These are phyloP conservation scores for Drosophila macrospina DNA, from an alignment of 2,888 invertebrate genomes.

Conservation along the genomic window DNA sequence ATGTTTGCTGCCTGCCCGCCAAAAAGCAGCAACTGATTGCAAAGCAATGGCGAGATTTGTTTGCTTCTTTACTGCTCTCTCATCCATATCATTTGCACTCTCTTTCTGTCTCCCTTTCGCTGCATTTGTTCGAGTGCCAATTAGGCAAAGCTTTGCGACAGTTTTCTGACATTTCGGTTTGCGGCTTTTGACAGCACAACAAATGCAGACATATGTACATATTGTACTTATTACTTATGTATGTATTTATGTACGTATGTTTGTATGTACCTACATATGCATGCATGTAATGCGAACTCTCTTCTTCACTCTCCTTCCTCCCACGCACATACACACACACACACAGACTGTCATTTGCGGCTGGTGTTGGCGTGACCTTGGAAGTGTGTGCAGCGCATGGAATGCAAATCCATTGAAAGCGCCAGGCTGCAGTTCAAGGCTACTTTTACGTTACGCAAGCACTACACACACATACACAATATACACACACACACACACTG, in stretches of 20 bases:
- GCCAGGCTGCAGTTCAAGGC: slow-evolving; percentile 81
- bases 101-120: slow-evolving; percentile 14
- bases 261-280: slow-evolving; percentile 18
- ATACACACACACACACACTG: slow-evolving; percentile 29
- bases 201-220: slow-evolving; percentile 14
- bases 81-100: not conserved
- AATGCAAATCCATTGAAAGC: slow-evolving; percentile 82
- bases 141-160: slow-evolving; percentile 63
- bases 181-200: slow-evolving; percentile 38
- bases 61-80: not conserved
- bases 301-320: not conserved
- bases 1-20: slow-evolving; percentile 29
- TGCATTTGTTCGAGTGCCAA: slow-evolving; percentile 62
- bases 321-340: slow-evolving; percentile 2
- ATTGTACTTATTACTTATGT: slow-evolving; percentile 4
- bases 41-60: slow-evolving; percentile 39
- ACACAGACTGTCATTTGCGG: slow-evolving; percentile 49
- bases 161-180: slow-evolving; percentile 67
- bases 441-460: slow-evolving; percentile 81
- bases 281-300: slow-evolving; percentile 3
- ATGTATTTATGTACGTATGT: slow-evolving; percentile 19
- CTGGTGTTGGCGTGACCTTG: slow-evolving; percentile 52
- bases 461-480: slow-evolving; percentile 47
- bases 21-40: slow-evolving; percentile 33
- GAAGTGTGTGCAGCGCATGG: slow-evolving; percentile 57